Percentiles rank a stretch among this genome's conserved stretches.
Evolutionary conservation across 1,140 invertebrate species (phyloP).

Genomic region (Drosophila tropicalis): DNA sequence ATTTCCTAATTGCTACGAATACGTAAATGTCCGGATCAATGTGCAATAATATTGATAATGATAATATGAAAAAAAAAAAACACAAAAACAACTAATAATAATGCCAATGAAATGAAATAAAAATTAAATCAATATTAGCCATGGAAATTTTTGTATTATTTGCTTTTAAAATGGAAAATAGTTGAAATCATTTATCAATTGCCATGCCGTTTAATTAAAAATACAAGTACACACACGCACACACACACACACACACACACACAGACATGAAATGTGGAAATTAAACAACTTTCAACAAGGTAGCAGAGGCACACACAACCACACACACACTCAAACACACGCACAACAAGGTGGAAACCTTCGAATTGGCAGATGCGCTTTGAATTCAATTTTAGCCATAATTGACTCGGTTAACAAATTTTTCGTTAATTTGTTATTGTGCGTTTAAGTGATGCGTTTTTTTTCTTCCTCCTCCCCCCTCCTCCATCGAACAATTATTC

Average conservation of each 20-base stretch:
- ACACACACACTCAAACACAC: slow-evolving; percentile 9
- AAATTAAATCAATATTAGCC: slow-evolving; percentile 49
- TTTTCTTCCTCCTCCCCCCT: not conserved
- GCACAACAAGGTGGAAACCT: slow-evolving; percentile 43
- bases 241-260: too few species aligned
- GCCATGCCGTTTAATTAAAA: slow-evolving; percentile 16
- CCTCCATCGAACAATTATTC: slow-evolving; percentile 48
- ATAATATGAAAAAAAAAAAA: slow-evolving; percentile 11
- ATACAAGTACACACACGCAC: not conserved
- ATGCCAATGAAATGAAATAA: slow-evolving; percentile 10
- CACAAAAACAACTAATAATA: slow-evolving; percentile 21
- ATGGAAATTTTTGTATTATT: slow-evolving; percentile 25
- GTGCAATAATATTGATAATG: slow-evolving; percentile 14
- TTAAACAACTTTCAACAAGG: slow-evolving; percentile 51
- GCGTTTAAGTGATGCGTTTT: slow-evolving; percentile 55
- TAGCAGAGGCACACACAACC: slow-evolving; percentile 19
- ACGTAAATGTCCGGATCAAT: slow-evolving; percentile 9
- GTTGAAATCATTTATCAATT: slow-evolving; percentile 31
- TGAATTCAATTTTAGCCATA: slow-evolving; percentile 51
- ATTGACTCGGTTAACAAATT: slow-evolving; percentile 59
- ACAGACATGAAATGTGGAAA: slow-evolving; percentile 7
- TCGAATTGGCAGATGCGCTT: slow-evolving; percentile 64
- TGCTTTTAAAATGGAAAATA: slow-evolving; percentile 10
- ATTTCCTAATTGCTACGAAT: not conserved
- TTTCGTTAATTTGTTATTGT: slow-evolving; percentile 49